Conservation (phyloP, 2,797 vertebrate genomes). For the Paratrypauchen microcephalus region DNA sequence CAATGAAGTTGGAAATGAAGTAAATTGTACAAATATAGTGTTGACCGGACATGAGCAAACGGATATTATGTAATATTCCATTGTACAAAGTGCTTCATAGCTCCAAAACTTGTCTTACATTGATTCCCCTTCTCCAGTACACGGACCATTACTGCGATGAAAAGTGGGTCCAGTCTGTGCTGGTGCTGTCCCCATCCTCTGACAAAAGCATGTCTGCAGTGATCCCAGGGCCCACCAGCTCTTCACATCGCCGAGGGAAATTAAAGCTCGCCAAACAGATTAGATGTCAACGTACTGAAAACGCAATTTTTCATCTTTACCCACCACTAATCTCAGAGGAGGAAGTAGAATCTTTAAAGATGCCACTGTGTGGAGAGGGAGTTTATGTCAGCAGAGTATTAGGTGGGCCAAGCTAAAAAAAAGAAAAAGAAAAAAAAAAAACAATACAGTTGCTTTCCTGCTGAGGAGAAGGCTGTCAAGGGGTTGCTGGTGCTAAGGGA, state of each 20-base stretch:
- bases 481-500: conserved; percentile 28
- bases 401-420: conserved; percentile 66
- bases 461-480: conserved; percentile 47
- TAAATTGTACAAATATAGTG: not conserved
- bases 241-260: conserved; percentile 74
- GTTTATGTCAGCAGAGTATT: conserved; percentile 70
- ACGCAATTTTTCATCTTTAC: conserved; percentile 80
- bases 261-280: conserved; percentile 83
- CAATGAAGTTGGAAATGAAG: not conserved
- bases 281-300: conserved; percentile 78
- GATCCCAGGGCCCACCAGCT: conserved; percentile 66
- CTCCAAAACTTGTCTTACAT: conserved; percentile 6
- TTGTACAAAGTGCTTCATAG: not conserved
- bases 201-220: conserved; percentile 51
- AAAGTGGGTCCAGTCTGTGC: conserved; percentile 16
- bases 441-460: conserved; percentile 47
- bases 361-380: conserved; percentile 37
- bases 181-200: conserved; percentile 39
- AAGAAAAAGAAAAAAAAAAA: conserved; percentile 10
- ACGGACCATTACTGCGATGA: conserved; percentile 23
- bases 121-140: conserved; percentile 15
- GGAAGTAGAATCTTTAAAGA: conserved; percentile 65
- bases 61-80: not conserved
- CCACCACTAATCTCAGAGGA: conserved; percentile 72
- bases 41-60: not conserved